These are phyloP conservation scores for Zelostemma sp. DNA, from an alignment of 1,140 invertebrate species.

Conservation along the genomic window DNA sequence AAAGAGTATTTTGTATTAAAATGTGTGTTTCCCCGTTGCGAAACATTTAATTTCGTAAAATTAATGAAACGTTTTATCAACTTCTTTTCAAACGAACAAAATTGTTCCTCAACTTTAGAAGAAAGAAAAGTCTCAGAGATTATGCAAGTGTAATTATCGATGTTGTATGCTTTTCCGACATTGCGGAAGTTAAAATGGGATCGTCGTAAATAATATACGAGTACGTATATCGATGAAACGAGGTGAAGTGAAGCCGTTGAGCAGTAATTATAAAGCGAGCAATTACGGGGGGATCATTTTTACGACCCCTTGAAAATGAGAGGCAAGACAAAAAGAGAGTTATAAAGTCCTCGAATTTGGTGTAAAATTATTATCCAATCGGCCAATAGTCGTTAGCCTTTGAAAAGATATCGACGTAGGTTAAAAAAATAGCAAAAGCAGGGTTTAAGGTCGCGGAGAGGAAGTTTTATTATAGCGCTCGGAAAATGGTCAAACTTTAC, in stretches of 20 bases:
- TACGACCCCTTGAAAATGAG: slow-evolving; percentile 26
- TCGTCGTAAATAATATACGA: slow-evolving; percentile 42
- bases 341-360: not conserved
- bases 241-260: slow-evolving; percentile 39
- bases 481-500: slow-evolving; percentile 27
- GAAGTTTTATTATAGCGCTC: slow-evolving; percentile 41
- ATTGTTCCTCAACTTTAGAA: too few species aligned
- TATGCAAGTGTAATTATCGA: too few species aligned
- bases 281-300: slow-evolving; percentile 35
- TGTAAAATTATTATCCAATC: not conserved
- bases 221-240: slow-evolving; percentile 46
- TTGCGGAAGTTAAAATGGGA: slow-evolving; percentile 34
- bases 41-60: too few species aligned
- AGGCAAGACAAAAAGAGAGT: slow-evolving; percentile 7
- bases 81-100: too few species aligned
- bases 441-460: slow-evolving; percentile 24
- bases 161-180: too few species aligned
- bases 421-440: not conserved
- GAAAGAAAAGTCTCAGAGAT: too few species aligned
- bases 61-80: too few species aligned
- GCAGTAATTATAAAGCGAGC: slow-evolving; percentile 40
- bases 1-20: too few species aligned
- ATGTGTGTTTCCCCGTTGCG: too few species aligned
- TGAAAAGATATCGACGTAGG: not conserved
- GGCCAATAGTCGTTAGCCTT: not conserved